A percentile compares a stretch with the other conserved stretches of the same genome.
Conservation (phyloP, 2,888 invertebrate genomes). For the Charanyca ferruginea region DNA sequence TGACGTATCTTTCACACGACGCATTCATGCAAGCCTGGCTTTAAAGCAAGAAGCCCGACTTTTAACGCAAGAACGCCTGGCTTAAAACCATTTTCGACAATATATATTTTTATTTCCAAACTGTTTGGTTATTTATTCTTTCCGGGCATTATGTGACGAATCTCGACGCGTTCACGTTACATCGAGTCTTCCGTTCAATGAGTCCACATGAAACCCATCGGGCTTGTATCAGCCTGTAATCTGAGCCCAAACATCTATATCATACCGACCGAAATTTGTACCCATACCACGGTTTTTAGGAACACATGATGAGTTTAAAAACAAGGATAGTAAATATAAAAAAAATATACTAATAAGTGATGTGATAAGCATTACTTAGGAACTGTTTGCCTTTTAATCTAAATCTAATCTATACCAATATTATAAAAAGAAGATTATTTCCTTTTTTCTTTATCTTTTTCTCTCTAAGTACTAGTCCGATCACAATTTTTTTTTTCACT, state of each 20-base stretch:
- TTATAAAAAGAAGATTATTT: too few species aligned
- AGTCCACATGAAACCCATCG: constrained; percentile 66
- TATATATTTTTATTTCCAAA: constrained; percentile 6
- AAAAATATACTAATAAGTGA: too few species aligned
- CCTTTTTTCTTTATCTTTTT: too few species aligned
- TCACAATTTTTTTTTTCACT: too few species aligned
- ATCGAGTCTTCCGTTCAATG: constrained; percentile 68
- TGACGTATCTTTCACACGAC: background rate
- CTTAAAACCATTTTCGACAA: background rate
- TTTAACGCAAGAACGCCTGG: background rate
- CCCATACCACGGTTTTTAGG: constrained; percentile 58
- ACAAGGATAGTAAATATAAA: background rate
- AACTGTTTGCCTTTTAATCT: too few species aligned
- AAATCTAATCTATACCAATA: too few species aligned
- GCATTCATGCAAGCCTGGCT: background rate
- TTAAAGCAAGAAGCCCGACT: background rate
- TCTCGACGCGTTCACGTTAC: constrained; percentile 62
- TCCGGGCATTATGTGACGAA: constrained; percentile 60
- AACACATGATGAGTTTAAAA: background rate
- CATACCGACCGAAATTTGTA: constrained; percentile 57
- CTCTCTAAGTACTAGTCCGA: too few species aligned
- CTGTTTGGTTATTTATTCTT: constrained; percentile 44
- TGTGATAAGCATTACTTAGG: too few species aligned
- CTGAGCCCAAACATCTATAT: constrained; percentile 67
- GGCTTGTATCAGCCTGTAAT: constrained; percentile 66